Conservation (phyloP, 2,888 invertebrate species). For the Sphecodes monilicornis region DNA sequence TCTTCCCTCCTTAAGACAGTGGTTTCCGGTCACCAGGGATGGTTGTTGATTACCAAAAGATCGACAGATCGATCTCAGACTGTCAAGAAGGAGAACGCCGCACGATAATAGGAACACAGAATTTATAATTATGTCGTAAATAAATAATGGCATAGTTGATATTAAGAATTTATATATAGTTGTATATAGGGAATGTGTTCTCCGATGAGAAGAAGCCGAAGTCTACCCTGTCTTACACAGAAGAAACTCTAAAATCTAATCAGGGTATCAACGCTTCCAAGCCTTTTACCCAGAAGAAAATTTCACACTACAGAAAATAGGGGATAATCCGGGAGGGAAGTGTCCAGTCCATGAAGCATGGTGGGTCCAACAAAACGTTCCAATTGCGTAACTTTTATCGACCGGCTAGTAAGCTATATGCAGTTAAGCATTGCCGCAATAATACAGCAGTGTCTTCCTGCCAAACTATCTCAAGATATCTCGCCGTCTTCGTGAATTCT, state of each 20-base stretch:
- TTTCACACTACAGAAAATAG: background rate
- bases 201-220: too few species aligned
- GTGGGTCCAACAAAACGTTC: background rate
- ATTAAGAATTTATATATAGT: too few species aligned
- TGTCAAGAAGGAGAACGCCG: too few species aligned
- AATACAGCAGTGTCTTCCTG: background rate
- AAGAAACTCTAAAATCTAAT: background rate
- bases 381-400: conserved; percentile 1
- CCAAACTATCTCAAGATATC: background rate
- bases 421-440: background rate
- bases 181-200: too few species aligned
- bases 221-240: too few species aligned
- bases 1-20: too few species aligned
- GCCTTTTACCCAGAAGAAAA: background rate
- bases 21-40: too few species aligned
- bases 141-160: too few species aligned
- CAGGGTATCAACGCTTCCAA: background rate
- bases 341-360: background rate
- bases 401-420: background rate
- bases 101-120: too few species aligned
- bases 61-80: too few species aligned
- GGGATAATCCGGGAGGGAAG: background rate
- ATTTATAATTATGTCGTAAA: too few species aligned
- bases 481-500: background rate
- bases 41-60: too few species aligned